These are phyloP conservation scores for Siphlonurus alternatus DNA, from an alignment of 2,888 invertebrate species.

Conservation along the genomic window DNA sequence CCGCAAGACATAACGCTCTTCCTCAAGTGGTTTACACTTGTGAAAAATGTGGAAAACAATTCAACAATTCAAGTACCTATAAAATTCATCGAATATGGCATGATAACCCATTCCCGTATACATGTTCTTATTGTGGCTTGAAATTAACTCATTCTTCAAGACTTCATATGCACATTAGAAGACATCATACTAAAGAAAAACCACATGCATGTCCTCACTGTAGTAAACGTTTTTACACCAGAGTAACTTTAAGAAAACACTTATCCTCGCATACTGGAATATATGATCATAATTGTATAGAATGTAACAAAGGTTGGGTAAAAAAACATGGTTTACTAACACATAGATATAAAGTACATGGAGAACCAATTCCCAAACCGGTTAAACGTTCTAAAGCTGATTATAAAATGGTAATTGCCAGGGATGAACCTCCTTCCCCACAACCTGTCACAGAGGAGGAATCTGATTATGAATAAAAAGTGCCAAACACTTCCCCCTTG, in stretches of 20 bases:
- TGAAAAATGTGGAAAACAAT: constrained; percentile 16
- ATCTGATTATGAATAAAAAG: not conserved
- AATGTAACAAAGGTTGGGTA: constrained; percentile 15
- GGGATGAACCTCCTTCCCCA: not conserved
- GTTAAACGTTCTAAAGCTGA: not conserved
- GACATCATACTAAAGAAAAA: constrained; percentile 27
- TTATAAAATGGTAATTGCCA: not conserved
- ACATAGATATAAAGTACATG: constrained; percentile 14
- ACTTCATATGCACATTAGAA: constrained; percentile 24
- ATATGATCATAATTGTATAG: constrained; percentile 14
- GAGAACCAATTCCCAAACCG: constrained; percentile 6
- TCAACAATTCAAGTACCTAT: constrained; percentile 15
- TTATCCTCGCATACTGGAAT: constrained; percentile 19
- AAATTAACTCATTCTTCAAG: constrained; percentile 16
- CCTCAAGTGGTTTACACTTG: constrained; percentile 15
- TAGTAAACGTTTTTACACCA: constrained; percentile 26
- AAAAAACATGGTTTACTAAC: constrained; percentile 14
- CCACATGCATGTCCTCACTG: constrained; percentile 31
- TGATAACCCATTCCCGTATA: constrained; percentile 16
- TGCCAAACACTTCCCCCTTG: no score
- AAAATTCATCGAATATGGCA: constrained; percentile 17
- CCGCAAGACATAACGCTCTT: constrained; percentile 14
- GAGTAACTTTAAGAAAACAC: constrained; percentile 28
- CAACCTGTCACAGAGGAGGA: not conserved
- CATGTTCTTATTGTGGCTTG: constrained; percentile 14